Conservation (phyloP, 1,140 invertebrate species). For the Drosophila pandora region DNA sequence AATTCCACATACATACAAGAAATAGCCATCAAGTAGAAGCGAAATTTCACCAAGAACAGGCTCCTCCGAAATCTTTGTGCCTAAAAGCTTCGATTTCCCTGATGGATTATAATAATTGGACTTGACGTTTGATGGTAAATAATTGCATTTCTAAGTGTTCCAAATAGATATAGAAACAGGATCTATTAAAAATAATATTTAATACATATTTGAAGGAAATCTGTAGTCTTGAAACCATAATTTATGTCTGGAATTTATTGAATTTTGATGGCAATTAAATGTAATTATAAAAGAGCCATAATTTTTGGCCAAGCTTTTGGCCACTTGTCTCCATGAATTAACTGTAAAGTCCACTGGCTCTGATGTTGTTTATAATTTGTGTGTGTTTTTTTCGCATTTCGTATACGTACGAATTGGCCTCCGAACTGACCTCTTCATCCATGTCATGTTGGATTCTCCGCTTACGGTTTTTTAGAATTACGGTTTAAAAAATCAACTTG, state of each 20-base stretch:
- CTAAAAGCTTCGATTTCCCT: conserved; percentile 39
- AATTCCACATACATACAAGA: conserved; percentile 72
- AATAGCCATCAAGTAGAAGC: conserved; percentile 33
- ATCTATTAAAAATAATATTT: no score
- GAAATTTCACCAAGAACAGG: conserved; percentile 80
- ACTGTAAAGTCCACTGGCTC: conserved; percentile 65
- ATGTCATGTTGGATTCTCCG: conserved; percentile 39
- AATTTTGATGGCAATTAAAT: conserved; percentile 27
- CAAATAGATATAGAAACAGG: no score
- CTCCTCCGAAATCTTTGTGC: conserved; percentile 36
- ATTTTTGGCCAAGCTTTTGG: conserved; percentile 36
- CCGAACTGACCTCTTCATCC: conserved; percentile 67
- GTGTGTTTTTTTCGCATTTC: conserved; percentile 6
- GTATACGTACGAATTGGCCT: conserved; percentile 45
- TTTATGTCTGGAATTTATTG: background rate
- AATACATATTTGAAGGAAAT: no score
- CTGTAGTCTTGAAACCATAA: background rate
- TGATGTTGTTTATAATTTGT: conserved; percentile 35
- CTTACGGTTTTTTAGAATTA: conserved; percentile 56
- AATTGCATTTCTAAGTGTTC: conserved; percentile 17
- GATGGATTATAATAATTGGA: conserved; percentile 31
- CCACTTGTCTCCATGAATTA: conserved; percentile 26
- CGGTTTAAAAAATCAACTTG: conserved; percentile 34
- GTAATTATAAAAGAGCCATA: conserved; percentile 10
- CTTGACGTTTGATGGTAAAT: conserved; percentile 67